Percentiles rank a stretch among this genome's conserved stretches.
phyloP scores from a whole-genome alignment of 2,888 invertebrate genomes.

The Mechanitis messenoides region DNA sequence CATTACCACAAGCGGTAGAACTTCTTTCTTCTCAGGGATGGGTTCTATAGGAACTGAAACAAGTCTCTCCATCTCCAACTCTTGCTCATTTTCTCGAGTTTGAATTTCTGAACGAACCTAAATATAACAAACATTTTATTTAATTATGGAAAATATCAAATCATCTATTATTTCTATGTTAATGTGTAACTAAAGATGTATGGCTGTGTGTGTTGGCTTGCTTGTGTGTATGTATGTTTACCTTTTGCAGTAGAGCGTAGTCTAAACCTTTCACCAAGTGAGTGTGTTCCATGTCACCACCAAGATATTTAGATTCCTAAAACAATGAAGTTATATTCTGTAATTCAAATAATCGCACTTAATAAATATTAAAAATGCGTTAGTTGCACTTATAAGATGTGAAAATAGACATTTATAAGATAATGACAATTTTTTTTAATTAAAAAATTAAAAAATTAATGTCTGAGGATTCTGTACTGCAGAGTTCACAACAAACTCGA shows the following conservation, averaged over 20 bases:
- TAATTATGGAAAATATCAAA: no score
- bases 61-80: conserved; percentile 86
- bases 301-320: conserved; percentile 98
- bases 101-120: conserved; percentile 95
- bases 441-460: no score
- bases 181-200: no score
- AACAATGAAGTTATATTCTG: conserved; percentile 27
- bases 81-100: conserved; percentile 84
- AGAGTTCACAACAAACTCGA: no score
- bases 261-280: conserved; percentile 97
- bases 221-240: conserved; percentile 31
- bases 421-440: no score
- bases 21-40: conserved; percentile 71
- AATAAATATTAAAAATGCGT: no score
- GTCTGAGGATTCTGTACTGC: no score
- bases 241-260: conserved; percentile 87
- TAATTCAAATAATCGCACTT: no score
- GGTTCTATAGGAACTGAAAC: conserved; percentile 64
- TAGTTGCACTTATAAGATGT: no score
- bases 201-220: no score
- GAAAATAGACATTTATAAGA: no score
- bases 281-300: conserved; percentile 99
- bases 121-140: conserved; percentile 12
- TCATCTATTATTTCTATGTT: no score
- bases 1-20: conserved; percentile 46